Evolutionary conservation across 2,113 vertebrate genomes (phyloP), one percentile per base, ranked within the genome.

Genomic region (Calyptommatus sinebrachiatus): DNA sequence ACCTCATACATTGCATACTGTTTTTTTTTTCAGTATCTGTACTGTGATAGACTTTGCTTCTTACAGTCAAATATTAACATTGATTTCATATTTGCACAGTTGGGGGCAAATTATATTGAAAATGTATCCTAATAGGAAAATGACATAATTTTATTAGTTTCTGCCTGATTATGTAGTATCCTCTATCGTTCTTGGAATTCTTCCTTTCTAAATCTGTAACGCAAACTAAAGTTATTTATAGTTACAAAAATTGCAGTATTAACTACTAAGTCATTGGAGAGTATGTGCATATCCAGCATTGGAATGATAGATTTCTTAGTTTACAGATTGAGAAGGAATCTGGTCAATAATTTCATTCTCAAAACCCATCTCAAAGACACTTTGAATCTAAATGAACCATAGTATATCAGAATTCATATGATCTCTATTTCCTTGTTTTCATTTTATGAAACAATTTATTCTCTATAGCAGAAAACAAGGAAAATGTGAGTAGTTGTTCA

Each of bases 401-500:
- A 79, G 1, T 79, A 75, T 72, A 28, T 18, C 57, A 71, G 2
- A 14, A 18, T 67, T 67, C 0, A 0, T 75, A 6, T 48, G 22
- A 29, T 75, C 81, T 78, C 5, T 73, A 26, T 69, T 57, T 26
- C 18, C n/a, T 83, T 5, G 35, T 83, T 5, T 70, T 78, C 29
- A 35, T 82, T 83, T 82, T 72, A 8, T 65, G 77, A 31, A 21
- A 29, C 67, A n/a, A 81, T 85, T 83, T 84, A 86, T 84, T 28
- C 31, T 67, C n/a, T 16, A 53, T 21, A 45, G 7, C 53, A 70
- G 11, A 78, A 78, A 67, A 80, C 62, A 66, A 67, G 71, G 46
- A 73, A n/a, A 73, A 35, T 80, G 28, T 1, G 2, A 66, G 10
- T 57, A 26, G 35, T 8, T 18, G 35, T 69, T 53, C 16, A 29